Base-by-base conservation (phyloP, 2,888 invertebrate genomes). In the Tortrix viridana region DNA sequence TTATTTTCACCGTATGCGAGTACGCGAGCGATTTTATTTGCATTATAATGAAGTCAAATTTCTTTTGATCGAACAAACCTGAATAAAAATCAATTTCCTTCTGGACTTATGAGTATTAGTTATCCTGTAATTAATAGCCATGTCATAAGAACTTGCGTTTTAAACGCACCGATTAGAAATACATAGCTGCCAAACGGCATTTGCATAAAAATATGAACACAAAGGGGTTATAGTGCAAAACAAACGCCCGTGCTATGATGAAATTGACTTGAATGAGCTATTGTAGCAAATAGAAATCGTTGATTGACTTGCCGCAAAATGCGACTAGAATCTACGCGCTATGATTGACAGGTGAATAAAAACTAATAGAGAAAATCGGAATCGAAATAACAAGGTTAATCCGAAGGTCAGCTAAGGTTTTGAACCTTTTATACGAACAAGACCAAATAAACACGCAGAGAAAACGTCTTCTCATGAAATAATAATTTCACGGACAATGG, bases 401-500 rank as follows among this genome's bases (percentile, higher is more conserved):
- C 37, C 20, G 47, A 48, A 16, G 57, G 47, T 48, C 48, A 22
- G 14, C 9, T 18, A 57, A 38, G 37, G 18, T 14, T n/a, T n/a
- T 22, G 26, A 16, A 47, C 37, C 38, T 23, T 56, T 57, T 57
- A 38, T 26, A 32, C 22, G 3, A 41, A 46, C 47, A 56, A 49
- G 43, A 18, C 47, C 38, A 55, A 26, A 23, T 32, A 22, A 43
- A 32, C 32, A 32, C 20, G 41, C 47, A 22, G 20, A 60, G 48
- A 60, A 55, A 32, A 49, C 38, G 52, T 63, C 41, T 26, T 44
- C 56, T 46, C 47, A n/a, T 63, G 62, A 57, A 60, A 65, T 43
- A 62, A 56, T 65, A 61, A 65, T 61, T 61, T 48, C 43, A 60
- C 61, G 50, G 58, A 77, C 74, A 76, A 65, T 68, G 69, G 69